Base-by-base conservation (phyloP, 2,113 vertebrate genomes). In the Saimiri boliviensis region DNA sequence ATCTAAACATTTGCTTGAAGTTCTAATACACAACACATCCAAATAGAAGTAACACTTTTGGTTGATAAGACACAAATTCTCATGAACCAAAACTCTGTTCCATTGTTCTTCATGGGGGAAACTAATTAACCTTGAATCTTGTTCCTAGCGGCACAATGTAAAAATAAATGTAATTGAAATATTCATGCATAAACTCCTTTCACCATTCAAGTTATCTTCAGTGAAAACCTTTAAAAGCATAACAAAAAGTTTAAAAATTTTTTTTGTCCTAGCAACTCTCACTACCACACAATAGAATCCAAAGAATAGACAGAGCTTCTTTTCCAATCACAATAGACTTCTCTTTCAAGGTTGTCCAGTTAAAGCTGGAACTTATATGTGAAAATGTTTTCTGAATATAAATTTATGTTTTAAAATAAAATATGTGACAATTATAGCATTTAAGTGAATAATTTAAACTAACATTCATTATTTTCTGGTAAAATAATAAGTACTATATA, bases 101-200 rank as follows among this genome's bases (percentile, higher is more conserved):
- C 94, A 80, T 9, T 92, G 35, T 89, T 89, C 92, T 95, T 93
- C 49, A 84, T 35, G 40, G 13, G 77, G 60, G 37, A 25, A 74
- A 87, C 60, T 93, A 95, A 96, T 97, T 95, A 97, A 97, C 66
- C 83, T 94, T 96, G 47, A 93, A 88, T 93, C 56, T 97, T 96
- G 90, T 87, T 96, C 68, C 87, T 91, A 66, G 63, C 60, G 80
- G 49, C 49, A 82, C 25, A 84, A 45, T 73, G 92, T 84, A 77
- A 21, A 47, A 94, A 92, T 52, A 96, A 47, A 87, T 91, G 16
- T 87, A 90, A 70, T 27, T 73, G 40, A 92, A 92, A 90, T 96
- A 92, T 85, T 96, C 84, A 74, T 19, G 17, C 83, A 90, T 25
- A 87, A 82, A 90, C 7, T 88, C 14, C 56, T 77, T 30, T 94